Conservation (phyloP, 2,888 invertebrate species). For the Lochmaea crataegi region DNA sequence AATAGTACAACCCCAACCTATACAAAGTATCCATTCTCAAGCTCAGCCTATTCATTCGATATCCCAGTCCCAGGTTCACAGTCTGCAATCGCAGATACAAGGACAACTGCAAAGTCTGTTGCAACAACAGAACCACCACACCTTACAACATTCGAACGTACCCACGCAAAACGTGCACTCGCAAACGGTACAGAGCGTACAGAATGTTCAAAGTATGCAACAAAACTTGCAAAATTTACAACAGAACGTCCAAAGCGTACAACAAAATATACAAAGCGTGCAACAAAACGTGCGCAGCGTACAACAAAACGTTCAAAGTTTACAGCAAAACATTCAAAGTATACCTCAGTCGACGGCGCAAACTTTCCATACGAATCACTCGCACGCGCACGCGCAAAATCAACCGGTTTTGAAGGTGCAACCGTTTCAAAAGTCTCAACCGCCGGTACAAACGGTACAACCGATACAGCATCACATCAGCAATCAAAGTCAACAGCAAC, state of each 20-base stretch:
- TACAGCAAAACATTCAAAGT: slow-evolving; percentile 46
- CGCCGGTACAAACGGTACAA: slow-evolving; percentile 63
- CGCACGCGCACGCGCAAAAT: slow-evolving; percentile 50
- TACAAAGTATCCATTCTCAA: slow-evolving; percentile 59
- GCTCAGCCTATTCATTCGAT: slow-evolving; percentile 56
- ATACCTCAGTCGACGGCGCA: slow-evolving; percentile 46
- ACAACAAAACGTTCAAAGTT: slow-evolving; percentile 45
- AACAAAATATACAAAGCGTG: slow-evolving; percentile 37
- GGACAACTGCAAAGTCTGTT: slow-evolving; percentile 55
- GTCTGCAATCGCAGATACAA: slow-evolving; percentile 60
- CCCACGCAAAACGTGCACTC: slow-evolving; percentile 51
- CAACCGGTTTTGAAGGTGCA: slow-evolving; percentile 60
- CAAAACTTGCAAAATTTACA: slow-evolving; percentile 39
- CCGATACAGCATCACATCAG: slow-evolving; percentile 55
- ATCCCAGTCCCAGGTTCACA: slow-evolving; percentile 58
- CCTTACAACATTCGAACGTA: slow-evolving; percentile 51
- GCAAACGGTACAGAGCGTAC: slow-evolving; percentile 44
- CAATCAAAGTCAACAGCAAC: slow-evolving; percentile 37
- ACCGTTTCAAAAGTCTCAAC: slow-evolving; percentile 63
- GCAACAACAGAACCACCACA: slow-evolving; percentile 54
- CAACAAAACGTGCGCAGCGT: slow-evolving; percentile 44
- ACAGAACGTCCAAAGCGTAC: slow-evolving; percentile 39
- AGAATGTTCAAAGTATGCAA: slow-evolving; percentile 43
- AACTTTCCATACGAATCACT: slow-evolving; percentile 46
- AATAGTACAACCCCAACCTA: slow-evolving; percentile 62